Evolutionary conservation across 2,113 vertebrate species (phyloP).

Genomic region (Channa maculata): DNA sequence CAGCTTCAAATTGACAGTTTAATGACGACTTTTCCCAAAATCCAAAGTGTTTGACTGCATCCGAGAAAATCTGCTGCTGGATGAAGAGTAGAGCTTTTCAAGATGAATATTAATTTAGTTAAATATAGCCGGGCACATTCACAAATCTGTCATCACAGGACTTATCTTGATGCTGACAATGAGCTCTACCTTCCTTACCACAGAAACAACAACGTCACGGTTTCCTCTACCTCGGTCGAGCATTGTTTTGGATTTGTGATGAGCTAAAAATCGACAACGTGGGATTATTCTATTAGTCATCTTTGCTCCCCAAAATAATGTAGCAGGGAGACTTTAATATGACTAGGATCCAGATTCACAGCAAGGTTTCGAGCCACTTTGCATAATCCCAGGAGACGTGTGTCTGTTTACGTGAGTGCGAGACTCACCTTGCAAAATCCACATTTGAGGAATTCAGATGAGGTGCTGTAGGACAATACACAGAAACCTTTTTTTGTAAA

Average conservation of each 20-base stretch:
- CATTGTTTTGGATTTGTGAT: conserved; percentile 51
- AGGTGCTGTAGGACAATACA: conserved; percentile 32
- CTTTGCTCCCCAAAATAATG: conserved; percentile 34
- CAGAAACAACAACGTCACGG: neutral
- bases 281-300: conserved; percentile 63
- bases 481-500: conserved; percentile 30
- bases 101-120: conserved; percentile 30
- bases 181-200: conserved; percentile 4
- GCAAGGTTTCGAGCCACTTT: conserved; percentile 46
- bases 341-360: conserved; percentile 51
- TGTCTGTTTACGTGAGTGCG: conserved; percentile 42
- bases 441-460: conserved; percentile 58
- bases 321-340: conserved; percentile 39
- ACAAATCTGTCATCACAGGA: conserved; percentile 29
- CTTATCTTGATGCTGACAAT: conserved; percentile 8
- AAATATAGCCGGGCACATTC: conserved; percentile 21
- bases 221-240: conserved; percentile 3
- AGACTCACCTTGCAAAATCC: conserved; percentile 53
- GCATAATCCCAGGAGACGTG: conserved; percentile 67
- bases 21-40: conserved; percentile 5
- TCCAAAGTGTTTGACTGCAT: conserved; percentile 1
- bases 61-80: neutral
- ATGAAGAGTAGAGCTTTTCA: conserved; percentile 7
- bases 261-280: conserved; percentile 30
- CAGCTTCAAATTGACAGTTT: neutral